These are phyloP conservation scores for Diorhabda sublineata DNA, from an alignment of 1,140 invertebrate genomes.

Conservation along the genomic window DNA sequence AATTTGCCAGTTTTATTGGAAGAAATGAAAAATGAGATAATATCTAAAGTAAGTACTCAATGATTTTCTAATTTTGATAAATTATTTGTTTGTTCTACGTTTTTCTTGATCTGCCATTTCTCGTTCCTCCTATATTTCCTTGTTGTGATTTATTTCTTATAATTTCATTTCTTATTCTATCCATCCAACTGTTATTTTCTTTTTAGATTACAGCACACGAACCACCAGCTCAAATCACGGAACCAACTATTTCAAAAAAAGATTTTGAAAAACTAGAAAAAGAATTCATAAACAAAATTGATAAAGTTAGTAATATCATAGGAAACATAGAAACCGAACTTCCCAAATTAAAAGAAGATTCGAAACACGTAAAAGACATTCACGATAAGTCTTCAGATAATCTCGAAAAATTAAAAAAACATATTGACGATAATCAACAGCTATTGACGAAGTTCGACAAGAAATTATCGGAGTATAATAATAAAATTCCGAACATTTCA, in stretches of 20 bases:
- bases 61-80: too few relatives aligned
- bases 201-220: constrained; percentile 22
- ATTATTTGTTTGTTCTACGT: too few relatives aligned
- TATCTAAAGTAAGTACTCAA: constrained; percentile 26
- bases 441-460: constrained; percentile 53
- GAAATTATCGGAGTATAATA: constrained; percentile 54
- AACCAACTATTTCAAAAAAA: constrained; percentile 38
- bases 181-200: too few relatives aligned
- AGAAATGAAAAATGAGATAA: constrained; percentile 39
- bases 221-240: constrained; percentile 30
- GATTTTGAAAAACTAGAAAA: constrained; percentile 51
- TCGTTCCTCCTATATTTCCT: too few relatives aligned
- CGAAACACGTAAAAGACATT: constrained; percentile 39
- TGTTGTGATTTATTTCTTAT: too few relatives aligned
- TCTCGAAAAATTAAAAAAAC: constrained; percentile 40
- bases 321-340: constrained; percentile 53
- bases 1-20: constrained; percentile 54
- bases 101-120: too few relatives aligned
- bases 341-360: constrained; percentile 43
- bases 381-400: constrained; percentile 38
- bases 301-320: constrained; percentile 53
- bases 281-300: constrained; percentile 54
- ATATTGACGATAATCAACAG: constrained; percentile 47
- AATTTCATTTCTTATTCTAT: too few relatives aligned
- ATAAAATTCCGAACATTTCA: constrained; percentile 42